Conservation (phyloP, 2,888 invertebrate genomes). For the Dicyrtomina minuta region DNA sequence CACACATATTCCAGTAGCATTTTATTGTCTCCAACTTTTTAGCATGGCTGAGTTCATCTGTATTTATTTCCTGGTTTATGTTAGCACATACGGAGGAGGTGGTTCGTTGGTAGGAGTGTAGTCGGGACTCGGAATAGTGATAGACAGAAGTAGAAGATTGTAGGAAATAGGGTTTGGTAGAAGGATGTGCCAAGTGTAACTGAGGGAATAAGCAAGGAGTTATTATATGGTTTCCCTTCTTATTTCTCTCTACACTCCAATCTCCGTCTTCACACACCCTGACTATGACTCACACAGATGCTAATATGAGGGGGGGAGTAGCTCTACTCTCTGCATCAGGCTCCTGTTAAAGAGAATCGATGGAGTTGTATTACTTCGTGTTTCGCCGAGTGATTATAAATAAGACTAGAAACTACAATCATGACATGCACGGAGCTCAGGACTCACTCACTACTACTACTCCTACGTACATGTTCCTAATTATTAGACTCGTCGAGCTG, state of each 20-base stretch:
- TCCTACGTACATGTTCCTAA: constrained; percentile 6
- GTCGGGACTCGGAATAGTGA: background rate
- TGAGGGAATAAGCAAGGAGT: background rate
- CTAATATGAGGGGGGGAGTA: constrained; percentile 3
- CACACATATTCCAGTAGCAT: constrained; percentile 27
- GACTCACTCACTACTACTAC: too few relatives aligned
- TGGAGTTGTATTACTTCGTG: constrained; percentile 41
- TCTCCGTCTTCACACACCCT: background rate
- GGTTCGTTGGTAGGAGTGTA: background rate
- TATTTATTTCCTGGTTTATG: background rate
- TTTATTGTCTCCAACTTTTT: constrained; percentile 33
- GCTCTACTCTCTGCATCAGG: background rate
- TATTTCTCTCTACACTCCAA: background rate
- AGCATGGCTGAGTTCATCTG: background rate
- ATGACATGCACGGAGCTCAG: constrained; percentile 35
- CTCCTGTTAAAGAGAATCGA: constrained; percentile 33
- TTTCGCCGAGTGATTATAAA: constrained; percentile 44
- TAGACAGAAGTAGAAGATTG: background rate
- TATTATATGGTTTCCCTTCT: background rate
- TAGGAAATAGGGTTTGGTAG: background rate
- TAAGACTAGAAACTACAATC: constrained; percentile 41
- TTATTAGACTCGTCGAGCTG: background rate
- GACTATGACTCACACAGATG: background rate
- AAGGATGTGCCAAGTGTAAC: constrained; percentile 15
- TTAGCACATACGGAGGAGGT: background rate